These are phyloP conservation scores for Hirtodrosophila cameraria DNA, from an alignment of 2,888 invertebrate genomes.

Conservation along the genomic window DNA sequence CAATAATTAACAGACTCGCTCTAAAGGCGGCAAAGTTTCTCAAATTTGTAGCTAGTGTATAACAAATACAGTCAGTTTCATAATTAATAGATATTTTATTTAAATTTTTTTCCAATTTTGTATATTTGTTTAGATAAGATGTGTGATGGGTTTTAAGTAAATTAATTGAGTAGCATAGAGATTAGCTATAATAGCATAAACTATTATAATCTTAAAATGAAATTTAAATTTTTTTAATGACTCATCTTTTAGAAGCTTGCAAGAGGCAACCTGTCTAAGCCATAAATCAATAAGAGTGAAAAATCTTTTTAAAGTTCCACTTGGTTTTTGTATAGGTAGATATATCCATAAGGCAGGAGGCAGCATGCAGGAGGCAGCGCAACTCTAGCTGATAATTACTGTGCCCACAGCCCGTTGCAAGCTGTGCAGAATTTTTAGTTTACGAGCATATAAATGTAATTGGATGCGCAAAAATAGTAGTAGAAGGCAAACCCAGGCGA, in stretches of 20 bases:
- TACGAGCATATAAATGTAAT: slow-evolving; percentile 82
- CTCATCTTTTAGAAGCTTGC: background rate
- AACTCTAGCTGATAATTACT: slow-evolving; percentile 62
- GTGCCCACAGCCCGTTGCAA: slow-evolving; percentile 38
- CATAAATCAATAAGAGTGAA: slow-evolving; percentile 25
- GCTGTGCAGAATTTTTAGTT: slow-evolving; percentile 74
- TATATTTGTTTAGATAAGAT: slow-evolving; percentile 49
- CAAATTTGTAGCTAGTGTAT: slow-evolving; percentile 42
- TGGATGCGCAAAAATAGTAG: slow-evolving; percentile 79
- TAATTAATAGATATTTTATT: slow-evolving; percentile 55
- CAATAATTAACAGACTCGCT: slow-evolving; percentile 50
- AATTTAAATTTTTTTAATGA: slow-evolving; percentile 16
- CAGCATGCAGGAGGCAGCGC: background rate
- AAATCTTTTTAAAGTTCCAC: slow-evolving; percentile 11
- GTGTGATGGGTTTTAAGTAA: slow-evolving; percentile 6
- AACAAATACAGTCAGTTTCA: slow-evolving; percentile 29
- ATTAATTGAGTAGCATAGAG: slow-evolving; percentile 31
- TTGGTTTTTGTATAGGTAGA: slow-evolving; percentile 4
- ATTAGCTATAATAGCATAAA: slow-evolving; percentile 18
- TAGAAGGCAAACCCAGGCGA: slow-evolving; percentile 22
- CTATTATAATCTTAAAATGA: background rate
- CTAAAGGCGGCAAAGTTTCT: slow-evolving; percentile 40
- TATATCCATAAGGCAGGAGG: background rate
- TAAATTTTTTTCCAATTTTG: slow-evolving; percentile 23
- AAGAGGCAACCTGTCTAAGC: slow-evolving; percentile 14